phyloP scores from a whole-genome alignment of 2,113 vertebrate genomes.

The Rhynchomys soricoides region DNA sequence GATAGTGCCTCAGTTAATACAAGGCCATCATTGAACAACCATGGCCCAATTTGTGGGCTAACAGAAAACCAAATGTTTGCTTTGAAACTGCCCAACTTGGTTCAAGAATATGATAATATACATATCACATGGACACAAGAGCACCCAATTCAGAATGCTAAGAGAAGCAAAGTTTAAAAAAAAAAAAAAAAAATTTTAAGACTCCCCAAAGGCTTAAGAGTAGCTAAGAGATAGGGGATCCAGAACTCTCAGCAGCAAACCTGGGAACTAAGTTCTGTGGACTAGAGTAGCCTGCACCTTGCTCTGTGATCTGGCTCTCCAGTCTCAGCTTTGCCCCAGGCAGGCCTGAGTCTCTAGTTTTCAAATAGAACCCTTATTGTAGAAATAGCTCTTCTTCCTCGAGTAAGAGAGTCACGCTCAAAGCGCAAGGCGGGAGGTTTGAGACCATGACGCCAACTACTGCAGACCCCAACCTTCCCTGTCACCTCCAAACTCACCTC shows the following conservation, averaged over 20 bases:
- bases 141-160: slow-evolving; percentile 11
- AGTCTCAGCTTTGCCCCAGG: neutral
- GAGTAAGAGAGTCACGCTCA: neutral
- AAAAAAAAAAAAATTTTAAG: neutral
- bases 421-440: neutral
- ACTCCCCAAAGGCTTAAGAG: neutral
- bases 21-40: slow-evolving; percentile 68
- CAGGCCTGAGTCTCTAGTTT: neutral
- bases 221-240: neutral
- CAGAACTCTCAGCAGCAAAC: neutral
- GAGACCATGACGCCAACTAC: neutral
- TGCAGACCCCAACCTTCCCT: neutral
- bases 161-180: neutral
- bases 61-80: slow-evolving; percentile 75
- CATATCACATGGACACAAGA: slow-evolving; percentile 42
- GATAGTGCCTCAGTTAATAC: slow-evolving; percentile 63
- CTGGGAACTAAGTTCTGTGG: neutral
- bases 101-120: slow-evolving; percentile 63
- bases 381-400: neutral
- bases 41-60: slow-evolving; percentile 70
- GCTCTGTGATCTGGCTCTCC: neutral
- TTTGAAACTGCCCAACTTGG: slow-evolving; percentile 63
- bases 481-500: neutral
- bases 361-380: neutral
- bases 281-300: neutral